Evolutionary conservation across 2,888 invertebrate species (phyloP), one percentile per base, ranked within the genome.

Genomic region (Meiosimyza platycephala): DNA sequence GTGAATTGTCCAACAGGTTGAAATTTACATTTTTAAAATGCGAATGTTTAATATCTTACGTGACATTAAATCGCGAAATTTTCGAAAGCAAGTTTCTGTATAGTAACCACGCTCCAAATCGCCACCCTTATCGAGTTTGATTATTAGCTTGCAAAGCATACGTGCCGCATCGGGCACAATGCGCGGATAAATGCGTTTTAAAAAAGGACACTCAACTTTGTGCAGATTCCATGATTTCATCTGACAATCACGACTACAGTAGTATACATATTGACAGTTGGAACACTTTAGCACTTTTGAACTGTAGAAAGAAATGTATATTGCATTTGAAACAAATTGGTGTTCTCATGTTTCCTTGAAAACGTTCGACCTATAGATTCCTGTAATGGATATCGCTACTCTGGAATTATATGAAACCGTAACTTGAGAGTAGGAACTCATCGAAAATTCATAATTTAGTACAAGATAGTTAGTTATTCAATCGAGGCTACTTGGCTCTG

Each of bases 61-160:
- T 66, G 96, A 95, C 95, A 96, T 95, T 28, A 97, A 88, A 87
- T 96, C 95, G 81, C 93, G 92, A 88, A 95, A 96, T 87, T 91
- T 92, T 72, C 95, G 89, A 78, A 90, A 95, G 13, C 90, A 90
- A 5, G 89, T 91, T 47, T 91, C 89, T 0, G 92, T 90, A 81
- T 94, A 94, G 85, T 91, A 93, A 1, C 92, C 91, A 72, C 91
- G 90, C 77, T 91, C 89, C 13, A 90, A 86, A 78, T 90, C 90
- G 1, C 94, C 94, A 62, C 93, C 93, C 65, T 92, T 91, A 75
- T 91, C 85, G 9, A 88, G 76, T 66, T 84, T 86, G 16, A 86
- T 90, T 71, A 96, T 91, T 69, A 96, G 89, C 82, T 92, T 91
- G 1, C 94, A 91, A 79, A 97, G 88, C 82, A 96, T 89, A 28